phyloP scores from a whole-genome alignment of 2,113 vertebrate species.

The Columba janthina region DNA sequence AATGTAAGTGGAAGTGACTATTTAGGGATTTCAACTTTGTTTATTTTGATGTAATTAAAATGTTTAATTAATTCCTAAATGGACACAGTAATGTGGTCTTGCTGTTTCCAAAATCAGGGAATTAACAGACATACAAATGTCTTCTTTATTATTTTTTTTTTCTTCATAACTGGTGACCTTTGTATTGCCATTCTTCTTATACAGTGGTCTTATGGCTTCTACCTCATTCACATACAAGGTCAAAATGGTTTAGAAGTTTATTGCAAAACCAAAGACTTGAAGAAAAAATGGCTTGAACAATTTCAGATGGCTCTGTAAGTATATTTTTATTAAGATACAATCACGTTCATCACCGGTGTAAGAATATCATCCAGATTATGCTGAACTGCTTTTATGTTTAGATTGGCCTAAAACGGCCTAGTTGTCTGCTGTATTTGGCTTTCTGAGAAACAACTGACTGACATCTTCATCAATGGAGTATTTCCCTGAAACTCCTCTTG shows the following conservation, averaged over 20 bases:
- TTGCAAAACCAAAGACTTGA: conserved; percentile 98
- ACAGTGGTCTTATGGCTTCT: conserved; percentile 98
- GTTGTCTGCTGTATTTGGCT: background rate
- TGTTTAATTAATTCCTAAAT: background rate
- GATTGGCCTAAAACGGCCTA: background rate
- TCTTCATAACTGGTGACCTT: background rate
- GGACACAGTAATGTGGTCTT: background rate
- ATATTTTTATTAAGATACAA: conserved; percentile 5
- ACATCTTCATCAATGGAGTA: background rate
- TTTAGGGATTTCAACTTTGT: background rate
- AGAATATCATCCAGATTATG: background rate
- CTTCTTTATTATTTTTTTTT: background rate
- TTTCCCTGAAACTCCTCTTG: conserved; percentile 28
- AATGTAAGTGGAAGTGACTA: background rate
- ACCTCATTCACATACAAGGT: conserved; percentile 96
- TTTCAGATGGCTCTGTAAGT: conserved; percentile 99
- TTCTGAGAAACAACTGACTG: background rate
- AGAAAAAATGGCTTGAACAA: conserved; percentile 99
- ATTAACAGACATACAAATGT: background rate
- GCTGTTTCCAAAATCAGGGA: background rate
- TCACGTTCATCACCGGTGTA: background rate
- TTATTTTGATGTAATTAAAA: background rate
- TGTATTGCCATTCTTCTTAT: conserved; percentile 19
- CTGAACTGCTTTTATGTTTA: background rate
- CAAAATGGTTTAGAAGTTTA: conserved; percentile 96